phyloP scores from a whole-genome alignment of 1,140 invertebrate species.

The Dolichoris vasculosae region DNA sequence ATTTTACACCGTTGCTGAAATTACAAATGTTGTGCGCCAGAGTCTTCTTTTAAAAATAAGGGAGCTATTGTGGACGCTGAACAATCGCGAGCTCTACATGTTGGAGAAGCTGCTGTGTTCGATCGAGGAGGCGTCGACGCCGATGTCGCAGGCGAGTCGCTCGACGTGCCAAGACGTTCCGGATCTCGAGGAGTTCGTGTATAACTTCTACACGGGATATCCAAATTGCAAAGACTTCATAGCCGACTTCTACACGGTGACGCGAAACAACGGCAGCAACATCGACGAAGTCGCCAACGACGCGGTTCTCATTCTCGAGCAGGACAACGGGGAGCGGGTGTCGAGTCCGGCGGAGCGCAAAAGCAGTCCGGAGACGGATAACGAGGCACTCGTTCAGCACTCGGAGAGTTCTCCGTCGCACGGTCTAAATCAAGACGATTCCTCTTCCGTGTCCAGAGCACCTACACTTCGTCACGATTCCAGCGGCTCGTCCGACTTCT shows the following conservation, averaged over 20 bases:
- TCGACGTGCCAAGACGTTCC: constrained; percentile 72
- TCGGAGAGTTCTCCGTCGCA: neutral
- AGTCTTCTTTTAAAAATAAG: constrained; percentile 89
- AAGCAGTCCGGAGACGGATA: neutral
- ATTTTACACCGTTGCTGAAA: neutral
- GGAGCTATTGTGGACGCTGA: constrained; percentile 91
- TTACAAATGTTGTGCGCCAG: constrained; percentile 61
- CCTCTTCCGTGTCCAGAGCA: neutral
- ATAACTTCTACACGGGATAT: constrained; percentile 82
- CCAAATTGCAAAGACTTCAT: constrained; percentile 80
- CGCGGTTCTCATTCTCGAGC: constrained; percentile 64
- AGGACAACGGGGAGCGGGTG: constrained; percentile 43
- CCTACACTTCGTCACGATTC: constrained; percentile 20
- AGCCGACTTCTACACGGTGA: constrained; percentile 75
- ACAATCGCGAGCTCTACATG: constrained; percentile 86
- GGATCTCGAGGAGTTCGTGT: constrained; percentile 82
- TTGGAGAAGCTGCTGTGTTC: constrained; percentile 93
- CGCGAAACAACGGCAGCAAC: constrained; percentile 67
- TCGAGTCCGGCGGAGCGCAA: neutral
- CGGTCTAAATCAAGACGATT: neutral
- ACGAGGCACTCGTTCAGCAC: neutral
- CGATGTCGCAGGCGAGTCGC: constrained; percentile 64
- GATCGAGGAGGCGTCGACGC: constrained; percentile 83
- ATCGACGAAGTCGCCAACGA: constrained; percentile 72
- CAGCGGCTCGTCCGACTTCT: constrained; percentile 44